These are phyloP conservation scores for Siniperca obscura DNA, from an alignment of 2,797 vertebrate genomes.

Conservation along the genomic window DNA sequence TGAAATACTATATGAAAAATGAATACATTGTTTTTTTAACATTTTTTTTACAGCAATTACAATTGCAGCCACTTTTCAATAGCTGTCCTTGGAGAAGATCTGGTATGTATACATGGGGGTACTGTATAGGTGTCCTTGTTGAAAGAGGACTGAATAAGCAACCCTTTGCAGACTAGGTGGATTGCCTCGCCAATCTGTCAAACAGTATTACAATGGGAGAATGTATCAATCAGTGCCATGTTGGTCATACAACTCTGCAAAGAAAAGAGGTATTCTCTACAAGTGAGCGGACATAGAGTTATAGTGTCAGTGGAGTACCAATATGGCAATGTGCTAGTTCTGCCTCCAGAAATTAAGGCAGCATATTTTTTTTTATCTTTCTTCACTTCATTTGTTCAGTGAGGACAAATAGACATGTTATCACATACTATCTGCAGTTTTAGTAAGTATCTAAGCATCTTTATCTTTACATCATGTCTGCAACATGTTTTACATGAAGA, in stretches of 20 bases:
- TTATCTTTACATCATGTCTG: not conserved
- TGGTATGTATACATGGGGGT: not conserved
- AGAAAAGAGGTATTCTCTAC: conserved; percentile 28
- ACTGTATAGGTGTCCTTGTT: conserved; percentile 28
- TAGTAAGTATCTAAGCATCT: not conserved
- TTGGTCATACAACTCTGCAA: conserved; percentile 16
- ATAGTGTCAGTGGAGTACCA: not conserved
- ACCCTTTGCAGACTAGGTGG: conserved; percentile 18
- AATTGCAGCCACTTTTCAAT: conserved; percentile 3
- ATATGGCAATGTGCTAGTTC: not conserved
- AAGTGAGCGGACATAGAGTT: conserved; percentile 20
- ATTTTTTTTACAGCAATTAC: not conserved
- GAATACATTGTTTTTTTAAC: not conserved
- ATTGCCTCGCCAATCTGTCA: conserved; percentile 28
- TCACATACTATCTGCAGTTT: not conserved
- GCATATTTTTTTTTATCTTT: not conserved
- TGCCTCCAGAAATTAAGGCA: not conserved
- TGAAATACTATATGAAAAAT: not conserved
- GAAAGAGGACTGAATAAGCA: conserved; percentile 23
- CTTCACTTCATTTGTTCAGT: not conserved
- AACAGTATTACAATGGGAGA: conserved; percentile 25
- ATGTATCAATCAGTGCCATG: conserved; percentile 32
- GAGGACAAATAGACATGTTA: not conserved
- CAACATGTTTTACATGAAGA: not conserved
- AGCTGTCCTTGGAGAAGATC: conserved; percentile 9